Base-by-base conservation (phyloP, 1,140 invertebrate species). In the Pseudoatta argentina region DNA sequence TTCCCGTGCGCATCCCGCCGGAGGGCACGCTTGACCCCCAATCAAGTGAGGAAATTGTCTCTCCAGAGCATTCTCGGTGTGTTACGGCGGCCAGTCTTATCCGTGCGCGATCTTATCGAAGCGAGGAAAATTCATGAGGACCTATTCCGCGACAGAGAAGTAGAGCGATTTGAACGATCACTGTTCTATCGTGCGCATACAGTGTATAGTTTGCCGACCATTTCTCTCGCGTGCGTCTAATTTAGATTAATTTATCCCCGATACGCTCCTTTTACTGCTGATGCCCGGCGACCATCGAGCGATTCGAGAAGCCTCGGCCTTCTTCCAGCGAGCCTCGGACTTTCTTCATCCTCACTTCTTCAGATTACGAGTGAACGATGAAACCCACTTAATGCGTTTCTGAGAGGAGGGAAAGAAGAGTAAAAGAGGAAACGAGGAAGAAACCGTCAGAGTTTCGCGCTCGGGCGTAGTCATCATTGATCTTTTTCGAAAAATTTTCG, bases 21-120 rank as follows among this genome's bases (percentile, higher is more conserved):
- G 93, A 94, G 88, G 88, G 87, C 93, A 93, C 94, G 34, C 93
- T 95, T 95, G 92, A 93, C 61, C 6, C 16, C 4, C 27, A 0
- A 67, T 94, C 91, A 95, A 95, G 93, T 88, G 93, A 82, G 87
- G n/a, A 73, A 44, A 30, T 82, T 92, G 92, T 34, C 69, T 87
- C 88, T 94, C 89, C 83, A 30, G 71, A 86, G 86, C 66, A 2
- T 77, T 39, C 44, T 7, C 61, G n/a, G 21, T n/a, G 14, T 6
- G 14, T 78, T 14, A 48, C 34, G 59, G 21, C 44, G 57, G 39
- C 4, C 18, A 6, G 5, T n/a, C 39, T 44, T 44, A 44, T 1
- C 1, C 14, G 21, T 12, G 44, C 10, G 30, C 34, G 21, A 3
- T 69, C 39, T 76, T 76, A 61, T 63, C 39, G 10, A 21, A 63